Conservation (phyloP, 2,888 invertebrate species). For the Lepidochrysops patricia region DNA sequence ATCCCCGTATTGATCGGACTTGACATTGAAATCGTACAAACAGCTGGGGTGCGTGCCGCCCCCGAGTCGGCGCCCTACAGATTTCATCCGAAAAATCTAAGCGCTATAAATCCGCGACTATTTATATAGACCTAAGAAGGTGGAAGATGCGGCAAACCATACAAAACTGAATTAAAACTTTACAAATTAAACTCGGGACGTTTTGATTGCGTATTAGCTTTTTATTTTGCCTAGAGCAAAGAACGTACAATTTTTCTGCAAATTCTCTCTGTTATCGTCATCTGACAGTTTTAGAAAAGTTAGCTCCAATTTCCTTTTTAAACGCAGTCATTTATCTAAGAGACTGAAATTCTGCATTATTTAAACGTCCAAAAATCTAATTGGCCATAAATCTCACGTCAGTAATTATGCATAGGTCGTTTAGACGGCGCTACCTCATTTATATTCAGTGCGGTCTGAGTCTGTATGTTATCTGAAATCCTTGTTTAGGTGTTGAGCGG, state of each 20-base stretch:
- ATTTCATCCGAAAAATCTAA: constrained; percentile 25
- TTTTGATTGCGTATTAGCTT: background rate
- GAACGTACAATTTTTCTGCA: too few relatives aligned
- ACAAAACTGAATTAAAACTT: background rate
- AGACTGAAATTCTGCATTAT: background rate
- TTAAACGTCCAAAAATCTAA: background rate
- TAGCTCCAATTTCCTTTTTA: background rate
- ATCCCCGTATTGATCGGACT: constrained; percentile 73
- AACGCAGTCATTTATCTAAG: too few relatives aligned
- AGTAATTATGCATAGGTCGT: constrained; percentile 62
- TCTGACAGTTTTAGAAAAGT: too few relatives aligned
- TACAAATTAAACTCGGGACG: background rate
- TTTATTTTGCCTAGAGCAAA: too few relatives aligned
- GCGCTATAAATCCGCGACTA: constrained; percentile 7
- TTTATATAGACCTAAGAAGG: background rate
- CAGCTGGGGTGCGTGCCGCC: constrained; percentile 67
- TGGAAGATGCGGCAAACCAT: background rate
- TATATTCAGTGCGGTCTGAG: constrained; percentile 71
- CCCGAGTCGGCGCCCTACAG: constrained; percentile 27
- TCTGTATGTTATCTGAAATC: constrained; percentile 74
- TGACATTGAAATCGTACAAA: constrained; percentile 73
- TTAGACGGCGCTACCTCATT: constrained; percentile 63
- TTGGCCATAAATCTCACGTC: constrained; percentile 12
- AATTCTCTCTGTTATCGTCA: too few relatives aligned
- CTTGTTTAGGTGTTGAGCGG: constrained; percentile 72